Conservation (phyloP, 2,113 vertebrate genomes). For the Trogon surrucura region DNA sequence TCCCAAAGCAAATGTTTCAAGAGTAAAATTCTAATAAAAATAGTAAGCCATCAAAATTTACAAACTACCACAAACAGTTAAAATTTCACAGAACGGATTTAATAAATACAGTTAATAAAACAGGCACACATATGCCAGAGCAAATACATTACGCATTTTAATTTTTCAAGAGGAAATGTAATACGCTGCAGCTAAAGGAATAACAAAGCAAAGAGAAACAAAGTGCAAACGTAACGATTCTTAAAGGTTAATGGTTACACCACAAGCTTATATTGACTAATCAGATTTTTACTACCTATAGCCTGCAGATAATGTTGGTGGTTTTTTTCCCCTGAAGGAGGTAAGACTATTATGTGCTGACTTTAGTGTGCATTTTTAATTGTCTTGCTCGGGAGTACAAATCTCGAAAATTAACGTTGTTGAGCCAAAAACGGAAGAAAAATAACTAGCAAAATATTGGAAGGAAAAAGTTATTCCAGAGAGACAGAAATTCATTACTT, state of each 20-base stretch:
- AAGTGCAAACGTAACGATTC: background rate
- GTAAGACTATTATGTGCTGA: background rate
- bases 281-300: constrained; percentile 11
- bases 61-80: background rate
- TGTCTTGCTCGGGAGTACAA: background rate
- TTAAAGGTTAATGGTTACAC: constrained; percentile 11
- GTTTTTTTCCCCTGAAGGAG: background rate
- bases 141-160: background rate
- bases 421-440: background rate
- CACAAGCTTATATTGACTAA: background rate
- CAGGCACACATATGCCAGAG: background rate
- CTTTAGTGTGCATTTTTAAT: background rate
- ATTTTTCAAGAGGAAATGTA: constrained; percentile 25
- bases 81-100: background rate
- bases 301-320: background rate
- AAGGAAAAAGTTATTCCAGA: constrained; percentile 21
- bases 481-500: constrained; percentile 57
- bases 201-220: constrained; percentile 15
- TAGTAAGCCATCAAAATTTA: background rate
- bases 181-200: background rate
- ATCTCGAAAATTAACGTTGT: background rate
- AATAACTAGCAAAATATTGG: background rate
- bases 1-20: background rate
- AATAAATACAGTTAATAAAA: background rate
- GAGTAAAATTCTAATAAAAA: background rate